Conservation (phyloP, 92 coral and sea anemone species). For the Chrysogorgia sp. region DNA sequence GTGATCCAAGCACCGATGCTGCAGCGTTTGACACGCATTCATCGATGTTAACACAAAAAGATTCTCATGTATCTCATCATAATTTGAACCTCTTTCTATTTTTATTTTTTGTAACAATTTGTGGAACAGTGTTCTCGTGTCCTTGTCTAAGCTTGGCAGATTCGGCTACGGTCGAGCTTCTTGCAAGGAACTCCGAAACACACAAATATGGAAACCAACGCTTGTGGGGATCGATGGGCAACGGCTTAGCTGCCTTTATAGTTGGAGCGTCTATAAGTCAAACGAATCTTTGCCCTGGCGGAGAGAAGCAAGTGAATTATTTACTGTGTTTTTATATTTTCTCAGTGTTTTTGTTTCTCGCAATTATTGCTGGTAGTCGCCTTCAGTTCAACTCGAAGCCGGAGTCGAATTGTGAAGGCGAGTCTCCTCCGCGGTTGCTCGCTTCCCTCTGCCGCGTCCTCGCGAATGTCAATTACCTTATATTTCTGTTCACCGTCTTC, state of each 20-base stretch:
- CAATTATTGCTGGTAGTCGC: constrained; percentile 80
- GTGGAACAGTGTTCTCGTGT: constrained; percentile 86
- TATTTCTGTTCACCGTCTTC: constrained; percentile 85
- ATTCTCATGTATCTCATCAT: constrained; percentile 3
- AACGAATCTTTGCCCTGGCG: constrained; percentile 76
- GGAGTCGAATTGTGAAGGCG: constrained; percentile 48
- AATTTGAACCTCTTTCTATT: constrained; percentile 70
- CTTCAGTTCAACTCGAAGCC: constrained; percentile 67
- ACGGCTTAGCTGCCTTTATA: constrained; percentile 92
- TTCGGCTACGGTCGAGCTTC: constrained; percentile 83
- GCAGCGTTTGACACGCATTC: constrained; percentile 13
- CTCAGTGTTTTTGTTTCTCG: constrained; percentile 75
- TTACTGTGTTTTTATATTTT: constrained; percentile 84
- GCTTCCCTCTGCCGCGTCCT: constrained; percentile 60
- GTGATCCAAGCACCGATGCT: background rate
- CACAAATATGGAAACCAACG: constrained; percentile 89
- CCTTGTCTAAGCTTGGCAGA: constrained; percentile 93
- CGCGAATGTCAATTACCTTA: constrained; percentile 72
- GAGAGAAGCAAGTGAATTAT: constrained; percentile 69
- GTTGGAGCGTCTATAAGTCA: constrained; percentile 88
- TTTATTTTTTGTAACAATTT: constrained; percentile 72
- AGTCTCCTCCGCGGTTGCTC: background rate
- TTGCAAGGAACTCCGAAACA: constrained; percentile 67
- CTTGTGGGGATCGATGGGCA: constrained; percentile 95
- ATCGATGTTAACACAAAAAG: background rate